Percentiles rank a stretch among this genome's conserved stretches.
These are phyloP conservation scores for Geophilus truncorum DNA, from an alignment of 2,888 invertebrate species.

Conservation along the genomic window DNA sequence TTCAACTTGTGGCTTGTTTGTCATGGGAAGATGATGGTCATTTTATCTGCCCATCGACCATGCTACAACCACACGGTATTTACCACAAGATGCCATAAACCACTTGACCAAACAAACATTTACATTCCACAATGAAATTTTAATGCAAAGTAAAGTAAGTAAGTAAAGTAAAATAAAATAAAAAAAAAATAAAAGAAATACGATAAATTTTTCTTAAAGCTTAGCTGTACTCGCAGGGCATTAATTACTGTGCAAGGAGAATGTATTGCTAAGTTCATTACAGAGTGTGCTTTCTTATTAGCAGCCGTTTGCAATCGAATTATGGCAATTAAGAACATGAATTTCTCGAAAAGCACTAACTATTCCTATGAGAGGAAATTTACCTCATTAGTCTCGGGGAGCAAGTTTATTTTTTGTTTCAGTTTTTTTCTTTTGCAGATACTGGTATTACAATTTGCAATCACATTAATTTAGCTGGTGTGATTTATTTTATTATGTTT, in stretches of 20 bases:
- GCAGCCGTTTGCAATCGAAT: constrained; percentile 11
- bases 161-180: not conserved
- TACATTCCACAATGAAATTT: no score
- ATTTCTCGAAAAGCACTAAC: not conserved
- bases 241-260: not conserved
- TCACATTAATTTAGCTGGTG: no score
- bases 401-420: not conserved
- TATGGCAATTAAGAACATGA: not conserved
- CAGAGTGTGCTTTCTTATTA: not conserved
- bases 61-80: not conserved
- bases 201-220: no score
- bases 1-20: not conserved
- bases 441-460: not conserved
- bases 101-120: no score
- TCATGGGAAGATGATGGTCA: not conserved
- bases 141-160: not conserved
- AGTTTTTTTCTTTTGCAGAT: not conserved
- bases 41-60: not conserved
- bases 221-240: not conserved
- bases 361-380: not conserved
- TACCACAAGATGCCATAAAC: not conserved
- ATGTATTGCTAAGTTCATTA: not conserved
- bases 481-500: no score
- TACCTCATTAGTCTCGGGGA: not conserved
- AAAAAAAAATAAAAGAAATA: not conserved